Evolutionary conservation across 2,797 vertebrate species (phyloP).

Genomic region (Myotis vivesi): DNA sequence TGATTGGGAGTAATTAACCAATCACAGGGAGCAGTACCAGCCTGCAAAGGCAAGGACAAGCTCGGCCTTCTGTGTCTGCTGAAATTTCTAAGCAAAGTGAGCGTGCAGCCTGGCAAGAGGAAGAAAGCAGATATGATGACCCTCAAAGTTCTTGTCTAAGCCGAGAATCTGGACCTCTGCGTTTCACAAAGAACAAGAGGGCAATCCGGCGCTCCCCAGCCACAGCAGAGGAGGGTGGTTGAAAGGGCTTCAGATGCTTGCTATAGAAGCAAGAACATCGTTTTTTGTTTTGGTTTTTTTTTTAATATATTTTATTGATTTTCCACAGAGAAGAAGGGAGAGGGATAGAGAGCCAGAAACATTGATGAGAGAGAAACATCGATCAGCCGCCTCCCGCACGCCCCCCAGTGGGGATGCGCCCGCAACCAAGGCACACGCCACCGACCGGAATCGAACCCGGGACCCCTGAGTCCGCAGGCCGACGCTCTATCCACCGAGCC

Average conservation of each 20-base stretch:
- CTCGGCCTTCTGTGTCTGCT: neutral
- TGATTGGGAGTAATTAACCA: neutral
- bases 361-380: too few species aligned
- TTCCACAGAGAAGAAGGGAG: too few species aligned
- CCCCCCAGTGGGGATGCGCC: too few species aligned
- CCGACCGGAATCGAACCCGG: too few species aligned
- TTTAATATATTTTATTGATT: too few species aligned
- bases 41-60: neutral
- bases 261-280: neutral
- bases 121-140: neutral
- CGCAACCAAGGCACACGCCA: too few species aligned
- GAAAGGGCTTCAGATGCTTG: neutral
- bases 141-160: neutral
- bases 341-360: too few species aligned
- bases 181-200: neutral
- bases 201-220: neutral
- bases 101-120: neutral
- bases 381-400: too few species aligned
- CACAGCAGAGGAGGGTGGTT: neutral
- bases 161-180: neutral
- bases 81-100: neutral
- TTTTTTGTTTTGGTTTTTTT: too few species aligned
- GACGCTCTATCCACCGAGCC: too few species aligned
- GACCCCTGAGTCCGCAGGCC: too few species aligned
- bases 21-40: neutral